Evolutionary conservation across 2,888 invertebrate species (phyloP), one percentile per base, ranked within the genome.

Genomic region (Trissolcus japonicus): DNA sequence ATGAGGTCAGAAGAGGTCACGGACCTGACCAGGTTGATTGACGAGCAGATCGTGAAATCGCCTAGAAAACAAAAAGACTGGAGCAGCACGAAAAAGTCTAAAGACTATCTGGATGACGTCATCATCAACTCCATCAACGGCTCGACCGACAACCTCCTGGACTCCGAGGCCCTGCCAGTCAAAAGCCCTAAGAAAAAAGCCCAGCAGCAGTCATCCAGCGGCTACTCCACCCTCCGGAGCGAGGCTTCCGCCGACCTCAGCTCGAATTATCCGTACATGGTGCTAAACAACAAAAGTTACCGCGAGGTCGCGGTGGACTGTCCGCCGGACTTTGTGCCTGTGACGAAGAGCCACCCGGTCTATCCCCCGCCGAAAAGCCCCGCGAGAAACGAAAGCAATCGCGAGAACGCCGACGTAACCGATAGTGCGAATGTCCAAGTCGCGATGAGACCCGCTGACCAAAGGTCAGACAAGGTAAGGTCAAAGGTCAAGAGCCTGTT

Each of bases 251-350:
- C 81, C 40, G 86, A 88, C 11, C 80, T 82, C 2, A 81, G 77
- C 46, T 69, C 80, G 46, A 82, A 83, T 54, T 79, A 82, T 16
- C 83, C 84, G 6, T 88, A 84, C 67, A 80, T 87, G 19, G 83
- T 86, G 25, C 81, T 86, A 59, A 83, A 82, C n/a, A 85, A 79
- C 59, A 83, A 83, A 29, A 71, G 76, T 6, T 88, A 85, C 56
- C 85, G 89, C 61, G 89, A 89, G 72, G 86, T 88, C 25, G 88
- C 89, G 17, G 89, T 89, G 61, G 89, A 89, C 65, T 88, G 88
- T 79, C 89, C 89, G 6, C 81, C 85, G 17, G 88, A 89, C 66
- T 89, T 89, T 59, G 79, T 88, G 7, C 89, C 89, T 43, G 83
- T 88, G 6, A 82, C 87, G 48, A 89, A 89, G 80, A 78, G 85